Base-by-base conservation (phyloP, 2,888 invertebrate species). In the Phalera bucephala region DNA sequence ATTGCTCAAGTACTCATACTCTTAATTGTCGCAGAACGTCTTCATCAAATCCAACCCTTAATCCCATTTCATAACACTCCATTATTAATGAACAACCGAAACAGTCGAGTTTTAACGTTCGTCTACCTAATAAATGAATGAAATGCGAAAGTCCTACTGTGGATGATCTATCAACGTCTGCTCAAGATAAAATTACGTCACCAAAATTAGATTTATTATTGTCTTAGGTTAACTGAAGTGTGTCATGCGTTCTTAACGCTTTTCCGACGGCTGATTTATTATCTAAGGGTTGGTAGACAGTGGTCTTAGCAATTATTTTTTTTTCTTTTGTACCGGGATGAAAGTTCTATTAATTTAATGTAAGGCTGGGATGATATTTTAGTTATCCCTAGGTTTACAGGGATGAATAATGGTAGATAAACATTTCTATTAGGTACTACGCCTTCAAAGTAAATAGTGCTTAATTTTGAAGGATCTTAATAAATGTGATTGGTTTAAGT, bases 131-230 rank as follows among this genome's bases (percentile, higher is more conserved):
- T 75, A 80, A 80, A 80, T 79, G 80, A 73, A 66, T 63, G 70
- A 63, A 65, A 68, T 69, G 65, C 63, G 64, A 61, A 70, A 64
- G 68, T 64, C 63, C 64, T 55, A 50, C 56, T 30, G 27, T 40
- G 49, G 62, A 71, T 68, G 69, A 80, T 80, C 77, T 64, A 75
- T 80, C 81, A 74, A 76, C 67, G 79, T 75, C 72, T 33, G 13
- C 57, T 52, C 55, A 52, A 62, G 72, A 58, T 58, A 60, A 58
- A 58, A 60, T 58, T 22, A 58, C 42, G 58, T 60, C 58, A 57
- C 62, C 51, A 46, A 44, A 69, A 63, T 65, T 75, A 76, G 73
- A 80, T 76, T 78, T 79, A 78, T 79, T 74, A 74, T 77, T 74
- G 72, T 74, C 71, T 74, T 64, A 68, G 64, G 66, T 69, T 69